Evolutionary conservation across 2,797 vertebrate species (phyloP), one percentile per base, ranked within the genome.

Genomic region (Sphenodon punctatus): DNA sequence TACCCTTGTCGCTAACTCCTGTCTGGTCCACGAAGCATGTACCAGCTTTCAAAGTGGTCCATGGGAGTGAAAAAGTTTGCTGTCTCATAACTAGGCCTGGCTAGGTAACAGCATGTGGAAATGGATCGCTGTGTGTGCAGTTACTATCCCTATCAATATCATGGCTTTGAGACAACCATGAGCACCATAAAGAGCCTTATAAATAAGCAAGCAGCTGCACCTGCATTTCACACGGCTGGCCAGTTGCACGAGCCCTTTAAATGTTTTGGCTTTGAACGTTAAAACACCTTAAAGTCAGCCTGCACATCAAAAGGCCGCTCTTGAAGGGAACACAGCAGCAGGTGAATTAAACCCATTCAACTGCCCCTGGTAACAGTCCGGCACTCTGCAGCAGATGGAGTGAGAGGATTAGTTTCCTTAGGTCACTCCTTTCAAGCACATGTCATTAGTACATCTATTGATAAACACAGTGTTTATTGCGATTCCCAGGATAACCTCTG

Each of bases 61-160:
- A n/a, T n/a, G n/a, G n/a, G n/a, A n/a, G n/a, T n/a, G n/a, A n/a
- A n/a, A n/a, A n/a, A n/a, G n/a, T n/a, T n/a, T n/a, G n/a, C 32
- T 49, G 12, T 27, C 36, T 32, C 42, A 32, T 32, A 74, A 53
- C 30, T 10, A 60, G 5, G 4, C 39, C 58, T 10, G 15, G 15
- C 9, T 38, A 10, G 32, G 27, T 4, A 30, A 14, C 11, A 55
- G 13, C 3, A 23, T 51, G 39, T 55, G 42, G 22, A 78, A 68
- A 0, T 2, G 14, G 48, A 42, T 39, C 5, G 3, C 19, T 16
- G 30, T 17, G 12, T 23, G 20, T 34, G n/a, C 10, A 32, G 48
- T 63, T 45, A 41, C 55, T 25, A 16, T 46, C n/a, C 46, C 41
- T n/a, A 49, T 45, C 55, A 41, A 67, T 42, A 56, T 65, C 48